Percentiles rank a stretch among this genome's conserved stretches.
Conservation (phyloP, 2,797 vertebrate genomes). For the Chelmon rostratus region DNA sequence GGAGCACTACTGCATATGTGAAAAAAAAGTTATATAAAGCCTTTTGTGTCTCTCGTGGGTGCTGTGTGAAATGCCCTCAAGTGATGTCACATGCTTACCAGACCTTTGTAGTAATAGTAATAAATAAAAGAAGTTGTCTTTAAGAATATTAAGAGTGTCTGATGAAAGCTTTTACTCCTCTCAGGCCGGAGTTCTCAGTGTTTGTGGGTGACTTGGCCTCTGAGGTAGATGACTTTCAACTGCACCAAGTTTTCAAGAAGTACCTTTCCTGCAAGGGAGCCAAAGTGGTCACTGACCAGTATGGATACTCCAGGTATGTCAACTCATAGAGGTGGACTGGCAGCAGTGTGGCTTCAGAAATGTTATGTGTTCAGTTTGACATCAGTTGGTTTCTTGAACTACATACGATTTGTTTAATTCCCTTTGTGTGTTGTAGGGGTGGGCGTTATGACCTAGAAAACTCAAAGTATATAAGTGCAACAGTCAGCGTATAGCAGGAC, state of each 20-base stretch:
- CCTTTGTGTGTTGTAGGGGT: too few relatives aligned
- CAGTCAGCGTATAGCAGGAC: too few relatives aligned
- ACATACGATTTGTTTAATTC: conserved; percentile 6
- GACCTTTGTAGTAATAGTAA: too few relatives aligned
- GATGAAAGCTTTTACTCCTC: background rate
- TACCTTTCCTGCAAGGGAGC: conserved; percentile 93
- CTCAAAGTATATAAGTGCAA: too few relatives aligned
- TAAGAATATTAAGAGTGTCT: background rate
- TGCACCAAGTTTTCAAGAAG: conserved; percentile 94
- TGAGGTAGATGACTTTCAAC: conserved; percentile 93
- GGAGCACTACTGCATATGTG: background rate
- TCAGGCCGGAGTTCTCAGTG: conserved; percentile 92
- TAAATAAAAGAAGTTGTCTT: background rate
- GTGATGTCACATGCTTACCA: background rate
- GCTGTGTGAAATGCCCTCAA: background rate
- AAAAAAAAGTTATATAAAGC: background rate
- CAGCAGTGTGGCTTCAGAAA: background rate
- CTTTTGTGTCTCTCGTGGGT: background rate
- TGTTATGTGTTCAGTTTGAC: background rate
- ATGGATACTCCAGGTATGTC: conserved; percentile 92
- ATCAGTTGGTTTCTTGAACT: conserved; percentile 6
- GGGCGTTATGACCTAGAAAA: too few relatives aligned
- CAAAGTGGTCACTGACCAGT: conserved; percentile 94
- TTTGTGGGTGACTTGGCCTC: conserved; percentile 95
- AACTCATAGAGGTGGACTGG: background rate